A percentile compares a stretch with the other conserved stretches of the same genome.
Conservation (phyloP, 2,113 vertebrate genomes). For the Bufo gargarizans region DNA sequence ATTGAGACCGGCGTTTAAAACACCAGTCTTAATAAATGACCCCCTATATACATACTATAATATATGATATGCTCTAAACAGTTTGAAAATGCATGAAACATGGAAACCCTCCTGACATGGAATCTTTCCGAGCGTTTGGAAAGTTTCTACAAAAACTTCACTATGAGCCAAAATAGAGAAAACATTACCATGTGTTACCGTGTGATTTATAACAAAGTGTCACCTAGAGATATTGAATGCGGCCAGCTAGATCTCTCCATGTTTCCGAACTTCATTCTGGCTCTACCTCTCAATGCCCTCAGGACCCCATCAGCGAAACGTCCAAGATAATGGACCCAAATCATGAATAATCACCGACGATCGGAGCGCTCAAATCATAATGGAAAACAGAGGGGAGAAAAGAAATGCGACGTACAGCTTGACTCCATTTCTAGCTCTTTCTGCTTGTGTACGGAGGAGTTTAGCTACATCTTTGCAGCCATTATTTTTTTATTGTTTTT, state of each 20-base stretch:
- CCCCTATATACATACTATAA: too few relatives aligned
- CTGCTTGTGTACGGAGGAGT: not conserved
- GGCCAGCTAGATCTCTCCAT: constrained; percentile 1
- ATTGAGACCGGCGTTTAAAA: too few relatives aligned
- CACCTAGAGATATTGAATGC: constrained; percentile 34
- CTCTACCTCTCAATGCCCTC: not conserved
- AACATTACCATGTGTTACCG: not conserved
- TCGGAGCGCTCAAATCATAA: constrained; percentile 35
- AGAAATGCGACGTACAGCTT: constrained; percentile 4
- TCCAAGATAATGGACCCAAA: constrained; percentile 26
- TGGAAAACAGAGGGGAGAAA: constrained; percentile 24
- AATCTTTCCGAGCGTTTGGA: constrained; percentile 1
- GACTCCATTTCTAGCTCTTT: not conserved
- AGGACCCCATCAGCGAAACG: constrained; percentile 20
- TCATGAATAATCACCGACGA: constrained; percentile 47
- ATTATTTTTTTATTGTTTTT: too few relatives aligned
- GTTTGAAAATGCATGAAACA: not conserved
- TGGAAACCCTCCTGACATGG: not conserved
- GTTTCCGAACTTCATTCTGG: not conserved
- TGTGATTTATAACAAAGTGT: constrained; percentile 42
- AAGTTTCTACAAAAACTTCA: not conserved
- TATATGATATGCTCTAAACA: too few relatives aligned
- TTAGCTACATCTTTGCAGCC: not conserved
- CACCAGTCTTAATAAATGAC: too few relatives aligned
- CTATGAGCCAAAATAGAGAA: constrained; percentile 15